Percentiles rank a stretch among this genome's conserved stretches.
phyloP scores from a whole-genome alignment of 35 echinoderm and acorn worm species.

The Amphiura filiformis region DNA sequence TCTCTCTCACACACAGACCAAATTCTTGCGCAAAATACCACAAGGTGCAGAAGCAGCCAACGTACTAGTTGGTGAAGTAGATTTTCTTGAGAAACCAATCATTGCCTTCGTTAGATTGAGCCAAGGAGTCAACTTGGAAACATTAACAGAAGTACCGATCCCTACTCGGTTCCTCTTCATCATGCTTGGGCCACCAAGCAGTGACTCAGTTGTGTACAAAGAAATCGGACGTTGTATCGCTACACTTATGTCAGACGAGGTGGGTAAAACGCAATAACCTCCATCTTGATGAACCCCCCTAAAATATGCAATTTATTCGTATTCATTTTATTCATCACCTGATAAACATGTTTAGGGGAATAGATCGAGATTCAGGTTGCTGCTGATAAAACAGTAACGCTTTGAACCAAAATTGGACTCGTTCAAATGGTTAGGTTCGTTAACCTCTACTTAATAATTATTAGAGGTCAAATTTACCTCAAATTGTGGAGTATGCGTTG shows the following conservation, averaged over 20 bases:
- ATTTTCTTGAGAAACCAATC: slow-evolving; percentile 71
- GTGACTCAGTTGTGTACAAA: slow-evolving; percentile 63
- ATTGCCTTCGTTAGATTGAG: slow-evolving; percentile 60
- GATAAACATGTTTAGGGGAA: no score
- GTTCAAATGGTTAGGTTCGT: no score
- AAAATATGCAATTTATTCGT: neutral
- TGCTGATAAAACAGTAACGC: no score
- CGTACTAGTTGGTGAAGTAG: slow-evolving; percentile 79
- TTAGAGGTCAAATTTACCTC: no score
- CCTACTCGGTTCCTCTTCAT: slow-evolving; percentile 80
- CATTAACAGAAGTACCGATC: slow-evolving; percentile 90
- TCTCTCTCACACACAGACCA: no score
- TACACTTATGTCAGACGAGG: slow-evolving; percentile 92
- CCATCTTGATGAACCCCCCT: neutral
- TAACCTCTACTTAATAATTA: no score
- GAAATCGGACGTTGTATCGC: slow-evolving; percentile 90
- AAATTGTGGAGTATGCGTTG: no score
- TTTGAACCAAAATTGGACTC: neutral
- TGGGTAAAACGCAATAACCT: no score
- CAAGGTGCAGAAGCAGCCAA: slow-evolving; percentile 78
- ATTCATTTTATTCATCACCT: no score
- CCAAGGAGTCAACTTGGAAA: slow-evolving; percentile 37
- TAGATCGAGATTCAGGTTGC: neutral
- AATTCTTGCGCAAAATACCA: slow-evolving; percentile 82
- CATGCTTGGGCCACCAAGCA: slow-evolving; percentile 73